Conservation (phyloP, 2,888 invertebrate species). For the Danaus chrysippus region DNA sequence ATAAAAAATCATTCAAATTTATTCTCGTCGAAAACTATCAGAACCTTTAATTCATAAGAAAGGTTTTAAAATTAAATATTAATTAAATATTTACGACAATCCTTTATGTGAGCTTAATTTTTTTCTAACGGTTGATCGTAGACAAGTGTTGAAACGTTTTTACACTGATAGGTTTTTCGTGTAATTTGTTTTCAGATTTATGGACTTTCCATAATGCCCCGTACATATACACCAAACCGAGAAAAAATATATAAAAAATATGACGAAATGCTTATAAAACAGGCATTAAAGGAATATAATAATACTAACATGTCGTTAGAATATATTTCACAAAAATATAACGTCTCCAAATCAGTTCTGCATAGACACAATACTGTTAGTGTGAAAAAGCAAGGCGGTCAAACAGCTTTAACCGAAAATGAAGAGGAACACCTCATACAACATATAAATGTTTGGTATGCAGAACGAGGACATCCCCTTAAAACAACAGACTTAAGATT, state of each 20-base stretch:
- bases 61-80: constrained; percentile 1
- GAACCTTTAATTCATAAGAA: not conserved
- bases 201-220: constrained; percentile 15
- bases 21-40: not conserved
- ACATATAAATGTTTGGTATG: constrained; percentile 21
- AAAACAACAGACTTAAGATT: constrained; percentile 21
- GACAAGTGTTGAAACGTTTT: not conserved
- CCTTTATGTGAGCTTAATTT: too few species aligned
- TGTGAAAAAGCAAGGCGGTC: constrained; percentile 29
- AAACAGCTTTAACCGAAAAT: constrained; percentile 29
- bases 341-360: constrained; percentile 16
- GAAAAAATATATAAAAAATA: constrained; percentile 13
- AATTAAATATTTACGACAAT: too few species aligned
- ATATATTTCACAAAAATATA: constrained; percentile 10
- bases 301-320: constrained; percentile 2
- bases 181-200: constrained; percentile 3
- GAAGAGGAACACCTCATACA: constrained; percentile 29
- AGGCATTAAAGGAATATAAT: constrained; percentile 7
- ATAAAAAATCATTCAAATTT: too few species aligned
- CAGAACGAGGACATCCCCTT: constrained; percentile 37
- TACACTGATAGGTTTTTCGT: not conserved
- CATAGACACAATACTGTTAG: constrained; percentile 8
- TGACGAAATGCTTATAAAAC: constrained; percentile 3
- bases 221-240: constrained; percentile 14
- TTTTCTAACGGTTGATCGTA: constrained; percentile 1